Base-by-base conservation (phyloP, 1,140 invertebrate genomes). In the Caenorhabditis inopinata region DNA sequence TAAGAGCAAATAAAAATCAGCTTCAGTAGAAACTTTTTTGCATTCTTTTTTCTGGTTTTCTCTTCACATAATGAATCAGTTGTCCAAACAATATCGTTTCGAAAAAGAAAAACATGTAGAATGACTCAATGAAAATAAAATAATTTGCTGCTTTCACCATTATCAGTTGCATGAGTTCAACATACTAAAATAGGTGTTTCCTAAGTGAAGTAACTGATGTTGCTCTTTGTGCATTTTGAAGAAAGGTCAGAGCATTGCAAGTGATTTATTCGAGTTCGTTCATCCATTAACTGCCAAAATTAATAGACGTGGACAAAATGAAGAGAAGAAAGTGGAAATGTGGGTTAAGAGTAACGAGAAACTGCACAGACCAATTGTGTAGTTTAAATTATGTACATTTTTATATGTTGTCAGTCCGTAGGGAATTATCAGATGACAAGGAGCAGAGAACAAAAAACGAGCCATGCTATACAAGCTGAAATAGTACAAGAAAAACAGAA, bases 41-140 rank as follows among this genome's bases (percentile, higher is more conserved):
- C n/a, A n/a, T 68, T 68, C 58, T n/a, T 38, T 29, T 68, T 68
- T 68, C 38, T 68, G 14, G 5, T 68, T 42, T 68, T 18, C 7
- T 58, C 32, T 21, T 23, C 18, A 68, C n/a, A n/a, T n/a, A 68
- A 68, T 68, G 58, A 68, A 42, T 68, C 58, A 68, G 32, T 68
- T 68, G 58, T 68, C 58, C 58, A 68, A 68, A 68, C 58, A 68
- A 68, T 68, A 32, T 21, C 16, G 32, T 35, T 68, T 68, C 38
- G 16, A 9, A 11, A 3, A 7, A n/a, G 29, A 32, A 68, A 29
- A 68, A 68, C 27, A 62, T 1, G 38, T 68, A 68, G 58, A 68
- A 68, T 68, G 58, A 68, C 58, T 68, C 58, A 68, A 68, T 68
- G 49, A 53, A 21, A 25, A 25, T 53, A 53, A 11, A 68, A 38